Conservation (phyloP, 2,797 vertebrate species). For the Novumbra hubbsi region DNA sequence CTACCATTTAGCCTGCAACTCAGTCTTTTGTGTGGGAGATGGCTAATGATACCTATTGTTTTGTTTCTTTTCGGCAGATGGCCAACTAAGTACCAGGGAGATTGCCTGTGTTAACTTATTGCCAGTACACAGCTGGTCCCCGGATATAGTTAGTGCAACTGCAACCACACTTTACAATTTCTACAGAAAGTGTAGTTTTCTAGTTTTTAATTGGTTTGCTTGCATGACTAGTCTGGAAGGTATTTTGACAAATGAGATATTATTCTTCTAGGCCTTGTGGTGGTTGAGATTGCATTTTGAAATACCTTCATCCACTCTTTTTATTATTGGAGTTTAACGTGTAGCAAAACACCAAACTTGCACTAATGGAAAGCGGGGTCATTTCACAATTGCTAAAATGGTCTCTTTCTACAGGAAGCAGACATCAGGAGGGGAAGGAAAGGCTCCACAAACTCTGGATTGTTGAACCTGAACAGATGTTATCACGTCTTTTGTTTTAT, state of each 20-base stretch:
- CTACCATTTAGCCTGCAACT: too few species aligned
- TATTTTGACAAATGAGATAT: not conserved
- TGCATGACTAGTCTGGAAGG: not conserved
- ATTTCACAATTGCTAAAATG: not conserved
- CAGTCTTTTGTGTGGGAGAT: too few species aligned
- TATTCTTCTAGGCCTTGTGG: slow-evolving; percentile 45
- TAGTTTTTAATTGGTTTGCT: not conserved
- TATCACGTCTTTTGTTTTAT: too few species aligned
- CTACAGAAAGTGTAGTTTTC: too few species aligned
- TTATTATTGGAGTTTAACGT: not conserved
- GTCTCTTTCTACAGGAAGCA: slow-evolving; percentile 67
- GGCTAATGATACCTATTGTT: too few species aligned
- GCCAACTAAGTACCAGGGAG: too few species aligned
- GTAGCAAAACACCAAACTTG: not conserved
- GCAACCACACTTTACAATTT: too few species aligned
- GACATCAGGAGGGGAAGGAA: slow-evolving; percentile 77
- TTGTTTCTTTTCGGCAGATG: too few species aligned
- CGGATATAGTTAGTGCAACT: too few species aligned
- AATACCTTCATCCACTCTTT: too few species aligned
- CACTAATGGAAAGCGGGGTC: not conserved
- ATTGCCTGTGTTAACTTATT: too few species aligned
- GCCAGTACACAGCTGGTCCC: too few species aligned
- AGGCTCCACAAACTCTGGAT: not conserved
- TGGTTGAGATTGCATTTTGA: slow-evolving; percentile 50
- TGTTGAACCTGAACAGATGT: not conserved